Evolutionary conservation across 1,140 invertebrate species (phyloP).

Genomic region (Paraescarpia echinospica): DNA sequence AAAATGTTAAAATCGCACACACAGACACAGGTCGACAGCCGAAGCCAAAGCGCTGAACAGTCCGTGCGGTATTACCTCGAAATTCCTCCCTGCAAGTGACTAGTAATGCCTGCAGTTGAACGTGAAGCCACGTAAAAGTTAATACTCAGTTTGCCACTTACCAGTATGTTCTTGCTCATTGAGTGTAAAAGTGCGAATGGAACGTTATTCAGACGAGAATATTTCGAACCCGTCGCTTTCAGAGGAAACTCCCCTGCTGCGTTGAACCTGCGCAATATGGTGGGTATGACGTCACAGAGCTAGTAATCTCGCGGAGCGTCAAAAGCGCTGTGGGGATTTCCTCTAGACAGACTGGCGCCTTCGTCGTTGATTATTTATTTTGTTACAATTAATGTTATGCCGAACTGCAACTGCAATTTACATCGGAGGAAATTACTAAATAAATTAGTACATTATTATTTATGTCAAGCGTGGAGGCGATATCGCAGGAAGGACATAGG

Average conservation of each 20-base stretch:
- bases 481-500: too few species aligned
- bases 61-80: not conserved
- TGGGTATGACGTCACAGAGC: not conserved
- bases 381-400: not conserved
- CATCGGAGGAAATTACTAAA: not conserved
- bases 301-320: not conserved
- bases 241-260: not conserved
- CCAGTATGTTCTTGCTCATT: slow-evolving; percentile 1
- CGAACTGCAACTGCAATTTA: not conserved
- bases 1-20: not conserved
- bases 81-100: not conserved
- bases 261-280: not conserved
- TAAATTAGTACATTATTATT: not conserved
- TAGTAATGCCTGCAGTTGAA: not conserved
- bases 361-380: not conserved
- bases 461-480: too few species aligned
- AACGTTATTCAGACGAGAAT: not conserved
- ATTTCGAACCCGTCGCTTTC: not conserved
- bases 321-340: not conserved
- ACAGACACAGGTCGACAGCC: not conserved
- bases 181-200: not conserved
- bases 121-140: not conserved
- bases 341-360: not conserved
- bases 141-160: not conserved
- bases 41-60: too few species aligned